These are phyloP conservation scores for Rhynchophorus ferrugineus DNA, from an alignment of 1,140 invertebrate species.

Conservation along the genomic window DNA sequence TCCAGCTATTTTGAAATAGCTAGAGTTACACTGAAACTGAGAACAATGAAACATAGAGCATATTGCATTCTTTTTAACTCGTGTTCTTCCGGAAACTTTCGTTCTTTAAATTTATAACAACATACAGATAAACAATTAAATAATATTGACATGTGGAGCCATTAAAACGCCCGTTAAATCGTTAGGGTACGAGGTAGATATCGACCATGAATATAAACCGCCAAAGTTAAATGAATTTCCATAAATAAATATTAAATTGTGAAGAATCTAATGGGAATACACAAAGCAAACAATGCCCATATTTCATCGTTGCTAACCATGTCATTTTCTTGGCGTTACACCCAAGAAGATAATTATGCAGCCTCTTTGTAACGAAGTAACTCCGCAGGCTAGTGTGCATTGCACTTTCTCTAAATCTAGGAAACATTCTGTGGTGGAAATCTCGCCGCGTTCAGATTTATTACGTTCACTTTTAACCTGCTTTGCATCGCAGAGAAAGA, in stretches of 20 bases:
- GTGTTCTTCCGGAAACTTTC: too few relatives aligned
- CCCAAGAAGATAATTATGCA: slow-evolving; percentile 14
- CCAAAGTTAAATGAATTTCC: not conserved
- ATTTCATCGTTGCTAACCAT: slow-evolving; percentile 3
- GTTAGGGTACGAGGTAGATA: too few relatives aligned
- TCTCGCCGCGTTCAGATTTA: slow-evolving; percentile 16
- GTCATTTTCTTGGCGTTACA: slow-evolving; percentile 11
- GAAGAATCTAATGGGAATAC: not conserved
- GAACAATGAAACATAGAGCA: too few relatives aligned
- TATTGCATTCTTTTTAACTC: too few relatives aligned
- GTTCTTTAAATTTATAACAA: too few relatives aligned
- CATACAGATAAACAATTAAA: too few relatives aligned
- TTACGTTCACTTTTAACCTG: slow-evolving; percentile 24
- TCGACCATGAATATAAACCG: too few relatives aligned
- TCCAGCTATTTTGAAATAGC: too few relatives aligned
- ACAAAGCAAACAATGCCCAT: not conserved
- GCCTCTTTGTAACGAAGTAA: slow-evolving; percentile 11
- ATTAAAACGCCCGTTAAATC: too few relatives aligned
- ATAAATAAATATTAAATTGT: not conserved
- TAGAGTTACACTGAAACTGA: too few relatives aligned
- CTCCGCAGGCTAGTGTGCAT: slow-evolving; percentile 7
- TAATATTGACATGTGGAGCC: too few relatives aligned
- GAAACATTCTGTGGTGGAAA: slow-evolving; percentile 15
- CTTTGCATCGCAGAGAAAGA: slow-evolving; percentile 2
- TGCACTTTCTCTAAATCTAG: slow-evolving; percentile 21